Conservation (phyloP, 1,140 invertebrate genomes). For the Maniola jurtina region DNA sequence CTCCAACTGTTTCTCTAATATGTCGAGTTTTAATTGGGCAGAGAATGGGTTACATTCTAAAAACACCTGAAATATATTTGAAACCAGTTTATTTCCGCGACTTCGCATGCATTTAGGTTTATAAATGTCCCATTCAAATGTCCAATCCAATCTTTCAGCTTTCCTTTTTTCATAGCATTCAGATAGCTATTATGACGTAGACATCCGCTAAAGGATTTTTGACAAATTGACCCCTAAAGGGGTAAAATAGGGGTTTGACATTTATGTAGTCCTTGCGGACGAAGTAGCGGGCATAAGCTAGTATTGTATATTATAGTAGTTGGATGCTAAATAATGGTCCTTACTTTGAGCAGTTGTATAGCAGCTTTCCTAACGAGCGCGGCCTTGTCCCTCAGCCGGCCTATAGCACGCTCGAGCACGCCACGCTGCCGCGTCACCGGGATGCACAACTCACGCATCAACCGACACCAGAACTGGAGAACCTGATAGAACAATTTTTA, state of each 20-base stretch:
- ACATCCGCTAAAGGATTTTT: no score
- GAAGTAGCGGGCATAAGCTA: no score
- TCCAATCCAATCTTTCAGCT: no score
- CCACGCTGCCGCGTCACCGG: slow-evolving; percentile 83
- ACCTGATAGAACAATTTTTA: slow-evolving; percentile 64
- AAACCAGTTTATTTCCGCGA: not conserved
- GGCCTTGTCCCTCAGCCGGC: slow-evolving; percentile 87
- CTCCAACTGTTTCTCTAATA: slow-evolving; percentile 80
- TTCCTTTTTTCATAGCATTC: no score
- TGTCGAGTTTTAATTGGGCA: slow-evolving; percentile 80
- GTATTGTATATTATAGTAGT: not conserved
- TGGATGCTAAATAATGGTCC: not conserved
- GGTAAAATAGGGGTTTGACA: no score
- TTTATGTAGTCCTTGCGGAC: no score
- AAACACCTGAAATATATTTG: slow-evolving; percentile 75
- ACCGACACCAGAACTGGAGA: slow-evolving; percentile 86
- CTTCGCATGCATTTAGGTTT: no score
- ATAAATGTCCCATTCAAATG: no score
- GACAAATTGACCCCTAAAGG: no score
- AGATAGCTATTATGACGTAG: no score
- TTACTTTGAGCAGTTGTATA: slow-evolving; percentile 80
- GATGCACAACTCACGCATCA: slow-evolving; percentile 86
- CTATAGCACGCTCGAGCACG: slow-evolving; percentile 82
- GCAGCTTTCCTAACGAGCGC: slow-evolving; percentile 88
- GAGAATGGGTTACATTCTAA: slow-evolving; percentile 89